Conservation (phyloP, 2,888 invertebrate genomes). For the Phanerotoma sp. region DNA sequence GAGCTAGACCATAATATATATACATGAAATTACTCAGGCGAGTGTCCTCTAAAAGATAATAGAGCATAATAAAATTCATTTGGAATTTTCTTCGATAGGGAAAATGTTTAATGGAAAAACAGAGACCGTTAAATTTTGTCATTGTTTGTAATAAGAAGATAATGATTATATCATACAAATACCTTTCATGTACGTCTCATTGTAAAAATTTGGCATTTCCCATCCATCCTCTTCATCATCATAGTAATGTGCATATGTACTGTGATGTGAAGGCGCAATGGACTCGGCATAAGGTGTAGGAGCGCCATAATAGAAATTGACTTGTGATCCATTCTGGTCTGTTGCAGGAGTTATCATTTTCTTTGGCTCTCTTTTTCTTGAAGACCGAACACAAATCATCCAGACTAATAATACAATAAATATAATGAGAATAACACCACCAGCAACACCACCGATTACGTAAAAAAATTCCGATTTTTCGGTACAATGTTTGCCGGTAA, state of each 20-base stretch:
- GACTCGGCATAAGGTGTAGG: conserved; percentile 94
- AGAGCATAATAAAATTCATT: too few relatives aligned
- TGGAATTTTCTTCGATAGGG: too few relatives aligned
- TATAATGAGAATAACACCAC: conserved; percentile 90
- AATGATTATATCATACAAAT: too few relatives aligned
- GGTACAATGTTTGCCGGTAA: conserved; percentile 84
- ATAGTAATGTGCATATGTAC: conserved; percentile 93
- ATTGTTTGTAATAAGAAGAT: too few relatives aligned
- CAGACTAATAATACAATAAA: conserved; percentile 90
- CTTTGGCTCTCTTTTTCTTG: conserved; percentile 86
- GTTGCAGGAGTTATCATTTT: conserved; percentile 86
- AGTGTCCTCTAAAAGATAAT: too few relatives aligned
- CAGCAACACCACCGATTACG: conserved; percentile 91
- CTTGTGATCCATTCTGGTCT: conserved; percentile 90
- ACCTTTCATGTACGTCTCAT: conserved; percentile 95
- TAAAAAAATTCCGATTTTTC: conserved; percentile 95
- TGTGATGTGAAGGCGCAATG: conserved; percentile 93
- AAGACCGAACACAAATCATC: conserved; percentile 97
- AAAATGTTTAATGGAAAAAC: too few relatives aligned
- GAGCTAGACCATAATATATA: too few relatives aligned
- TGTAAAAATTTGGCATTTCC: conserved; percentile 98
- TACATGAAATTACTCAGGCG: too few relatives aligned
- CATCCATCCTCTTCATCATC: conserved; percentile 96
- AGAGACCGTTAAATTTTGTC: too few relatives aligned
- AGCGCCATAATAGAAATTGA: conserved; percentile 95